These are phyloP conservation scores for Pimpla rufipes DNA, from an alignment of 2,888 invertebrate species.

Conservation along the genomic window DNA sequence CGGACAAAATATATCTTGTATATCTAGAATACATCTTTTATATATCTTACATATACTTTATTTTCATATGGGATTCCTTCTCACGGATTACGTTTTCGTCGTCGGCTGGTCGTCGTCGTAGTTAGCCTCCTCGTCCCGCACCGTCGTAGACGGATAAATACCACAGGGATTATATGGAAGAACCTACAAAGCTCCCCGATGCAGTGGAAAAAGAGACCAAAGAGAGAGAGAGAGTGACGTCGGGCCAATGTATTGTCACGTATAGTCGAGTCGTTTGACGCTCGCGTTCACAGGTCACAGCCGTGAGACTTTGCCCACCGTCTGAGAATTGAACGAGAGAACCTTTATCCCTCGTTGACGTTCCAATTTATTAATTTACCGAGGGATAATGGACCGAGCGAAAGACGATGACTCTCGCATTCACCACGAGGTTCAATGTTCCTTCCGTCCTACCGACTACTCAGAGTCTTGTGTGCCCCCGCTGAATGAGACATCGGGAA, in stretches of 20 bases:
- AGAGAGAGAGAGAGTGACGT: background rate
- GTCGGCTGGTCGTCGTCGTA: conserved; percentile 21
- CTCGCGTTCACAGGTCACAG: conserved; percentile 33
- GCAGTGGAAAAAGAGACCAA: background rate
- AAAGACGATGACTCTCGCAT: conserved; percentile 46
- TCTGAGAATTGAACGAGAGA: conserved; percentile 63
- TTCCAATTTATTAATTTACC: conserved; percentile 82
- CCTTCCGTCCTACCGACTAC: conserved; percentile 67
- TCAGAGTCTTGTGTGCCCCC: background rate
- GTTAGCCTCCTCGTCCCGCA: background rate
- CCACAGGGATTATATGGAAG: conserved; percentile 36
- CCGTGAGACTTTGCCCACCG: conserved; percentile 59
- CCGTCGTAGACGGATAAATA: conserved; percentile 34
- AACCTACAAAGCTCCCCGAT: background rate
- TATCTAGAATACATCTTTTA: no score
- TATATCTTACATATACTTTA: no score
- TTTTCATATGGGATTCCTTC: no score
- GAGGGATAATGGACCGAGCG: conserved; percentile 76
- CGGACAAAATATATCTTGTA: no score
- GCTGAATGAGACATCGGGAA: conserved; percentile 1
- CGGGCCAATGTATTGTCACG: conserved; percentile 33
- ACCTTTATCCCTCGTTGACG: conserved; percentile 77
- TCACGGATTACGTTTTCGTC: conserved; percentile 43
- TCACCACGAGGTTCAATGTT: conserved; percentile 72
- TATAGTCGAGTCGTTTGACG: conserved; percentile 1